Conservation (phyloP, 2,113 vertebrate genomes). For the Etia nguti region DNA sequence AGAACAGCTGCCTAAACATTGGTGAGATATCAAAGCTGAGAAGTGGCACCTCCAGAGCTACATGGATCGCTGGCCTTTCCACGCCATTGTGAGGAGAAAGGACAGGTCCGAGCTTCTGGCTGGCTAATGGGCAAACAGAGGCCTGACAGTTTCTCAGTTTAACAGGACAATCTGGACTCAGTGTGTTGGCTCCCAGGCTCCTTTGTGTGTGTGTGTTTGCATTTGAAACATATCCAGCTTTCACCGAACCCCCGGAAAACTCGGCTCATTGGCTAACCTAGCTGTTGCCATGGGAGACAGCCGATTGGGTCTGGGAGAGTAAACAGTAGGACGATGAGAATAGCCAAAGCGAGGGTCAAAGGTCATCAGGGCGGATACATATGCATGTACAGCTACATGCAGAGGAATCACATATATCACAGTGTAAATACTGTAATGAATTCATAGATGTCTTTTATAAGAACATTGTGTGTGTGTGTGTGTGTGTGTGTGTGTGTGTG, state of each 20-base stretch:
- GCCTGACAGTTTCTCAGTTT: conserved; percentile 10
- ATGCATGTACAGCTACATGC: neutral
- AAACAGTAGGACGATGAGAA: conserved; percentile 51
- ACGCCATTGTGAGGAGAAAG: neutral
- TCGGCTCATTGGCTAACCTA: conserved; percentile 12
- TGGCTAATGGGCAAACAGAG: conserved; percentile 34
- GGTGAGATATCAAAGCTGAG: neutral
- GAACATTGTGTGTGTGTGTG: neutral
- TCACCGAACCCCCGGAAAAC: neutral
- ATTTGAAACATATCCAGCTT: conserved; percentile 52
- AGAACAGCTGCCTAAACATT: neutral
- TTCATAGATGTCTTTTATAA: neutral
- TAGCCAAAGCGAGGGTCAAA: conserved; percentile 14
- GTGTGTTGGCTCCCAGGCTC: conserved; percentile 6
- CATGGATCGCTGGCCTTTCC: neutral
- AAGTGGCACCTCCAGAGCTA: neutral
- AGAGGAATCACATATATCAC: neutral
- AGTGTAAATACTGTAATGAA: neutral
- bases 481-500: neutral
- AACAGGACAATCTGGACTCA: conserved; percentile 5
- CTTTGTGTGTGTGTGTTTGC: neutral
- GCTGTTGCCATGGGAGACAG: conserved; percentile 46
- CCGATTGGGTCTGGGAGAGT: conserved; percentile 44
- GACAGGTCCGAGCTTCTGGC: neutral
- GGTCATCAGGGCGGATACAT: conserved; percentile 15